Conservation (phyloP, 2,797 vertebrate genomes). For the Microchirus variegatus region DNA sequence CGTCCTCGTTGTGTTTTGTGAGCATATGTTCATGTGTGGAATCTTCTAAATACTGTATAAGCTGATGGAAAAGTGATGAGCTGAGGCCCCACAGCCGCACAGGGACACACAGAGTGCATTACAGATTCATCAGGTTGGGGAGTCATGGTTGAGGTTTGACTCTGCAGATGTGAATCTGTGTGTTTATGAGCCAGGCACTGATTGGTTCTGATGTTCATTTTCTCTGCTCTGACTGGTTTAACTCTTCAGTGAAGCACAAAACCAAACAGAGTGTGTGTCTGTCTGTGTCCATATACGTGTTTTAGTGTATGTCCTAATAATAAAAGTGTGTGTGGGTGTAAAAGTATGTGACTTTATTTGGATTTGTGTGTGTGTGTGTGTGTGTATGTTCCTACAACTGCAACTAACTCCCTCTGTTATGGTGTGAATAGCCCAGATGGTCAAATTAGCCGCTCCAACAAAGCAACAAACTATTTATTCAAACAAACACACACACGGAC, state of each 20-base stretch:
- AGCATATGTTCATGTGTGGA: conserved; percentile 10
- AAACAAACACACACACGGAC: conserved; percentile 49
- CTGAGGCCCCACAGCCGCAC: conserved; percentile 10
- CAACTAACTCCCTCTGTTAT: conserved; percentile 73
- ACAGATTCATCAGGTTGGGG: conserved; percentile 44
- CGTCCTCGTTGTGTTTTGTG: conserved; percentile 21
- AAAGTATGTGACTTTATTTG: background rate
- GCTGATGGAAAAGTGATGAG: conserved; percentile 14
- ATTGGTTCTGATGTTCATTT: conserved; percentile 61
- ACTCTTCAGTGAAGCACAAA: conserved; percentile 44
- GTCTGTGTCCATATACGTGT: conserved; percentile 5
- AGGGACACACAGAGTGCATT: background rate
- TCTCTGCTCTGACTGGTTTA: conserved; percentile 46
- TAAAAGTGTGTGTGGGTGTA: conserved; percentile 11
- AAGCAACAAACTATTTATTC: conserved; percentile 79
- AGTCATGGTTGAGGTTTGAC: conserved; percentile 48
- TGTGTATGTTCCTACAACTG: conserved; percentile 37
- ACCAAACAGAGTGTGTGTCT: conserved; percentile 6
- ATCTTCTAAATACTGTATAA: conserved; percentile 18
- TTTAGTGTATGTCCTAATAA: background rate
- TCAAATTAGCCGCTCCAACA: conserved; percentile 82
- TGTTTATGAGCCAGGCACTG: conserved; percentile 55
- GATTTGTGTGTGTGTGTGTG: conserved; percentile 6
- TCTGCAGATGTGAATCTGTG: conserved; percentile 54
- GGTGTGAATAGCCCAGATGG: conserved; percentile 80